Conservation (phyloP, 92 coral and sea anemone genomes). For the Diadumene lineata region DNA sequence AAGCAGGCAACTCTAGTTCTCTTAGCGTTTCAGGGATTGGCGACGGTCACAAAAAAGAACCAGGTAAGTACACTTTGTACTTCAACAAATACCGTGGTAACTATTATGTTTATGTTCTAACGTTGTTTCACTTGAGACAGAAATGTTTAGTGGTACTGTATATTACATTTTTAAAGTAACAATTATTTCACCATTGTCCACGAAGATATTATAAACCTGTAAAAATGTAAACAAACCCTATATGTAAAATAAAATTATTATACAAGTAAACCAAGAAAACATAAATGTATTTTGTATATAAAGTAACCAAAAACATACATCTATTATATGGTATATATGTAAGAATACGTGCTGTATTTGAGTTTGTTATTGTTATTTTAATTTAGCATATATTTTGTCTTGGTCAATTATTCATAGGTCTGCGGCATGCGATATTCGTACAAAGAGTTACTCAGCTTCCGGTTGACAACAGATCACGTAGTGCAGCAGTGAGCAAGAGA, state of each 20-base stretch:
- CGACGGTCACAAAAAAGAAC: slow-evolving; percentile 12
- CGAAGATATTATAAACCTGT: too few relatives aligned
- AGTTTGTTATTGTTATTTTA: not conserved
- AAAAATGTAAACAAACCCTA: too few relatives aligned
- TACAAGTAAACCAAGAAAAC: too few relatives aligned
- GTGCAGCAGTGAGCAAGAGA: not conserved
- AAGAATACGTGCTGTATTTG: not conserved
- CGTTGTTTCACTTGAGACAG: too few relatives aligned
- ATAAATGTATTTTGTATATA: too few relatives aligned
- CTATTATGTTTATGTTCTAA: too few relatives aligned
- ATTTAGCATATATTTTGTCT: not conserved
- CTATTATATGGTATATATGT: not conserved
- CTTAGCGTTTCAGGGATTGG: slow-evolving; percentile 16
- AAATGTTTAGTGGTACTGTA: too few relatives aligned
- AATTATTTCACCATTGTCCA: too few relatives aligned
- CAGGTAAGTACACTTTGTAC: slow-evolving; percentile 9
- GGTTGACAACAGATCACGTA: not conserved
- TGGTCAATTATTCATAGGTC: not conserved
- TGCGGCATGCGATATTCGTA: not conserved
- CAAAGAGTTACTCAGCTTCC: not conserved
- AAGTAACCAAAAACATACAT: not conserved
- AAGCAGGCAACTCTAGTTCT: not conserved
- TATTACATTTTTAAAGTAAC: too few relatives aligned
- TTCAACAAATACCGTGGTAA: too few relatives aligned
- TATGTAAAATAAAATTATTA: too few relatives aligned